Conservation (phyloP, 2,113 vertebrate species). For the Phasianus colchicus region DNA sequence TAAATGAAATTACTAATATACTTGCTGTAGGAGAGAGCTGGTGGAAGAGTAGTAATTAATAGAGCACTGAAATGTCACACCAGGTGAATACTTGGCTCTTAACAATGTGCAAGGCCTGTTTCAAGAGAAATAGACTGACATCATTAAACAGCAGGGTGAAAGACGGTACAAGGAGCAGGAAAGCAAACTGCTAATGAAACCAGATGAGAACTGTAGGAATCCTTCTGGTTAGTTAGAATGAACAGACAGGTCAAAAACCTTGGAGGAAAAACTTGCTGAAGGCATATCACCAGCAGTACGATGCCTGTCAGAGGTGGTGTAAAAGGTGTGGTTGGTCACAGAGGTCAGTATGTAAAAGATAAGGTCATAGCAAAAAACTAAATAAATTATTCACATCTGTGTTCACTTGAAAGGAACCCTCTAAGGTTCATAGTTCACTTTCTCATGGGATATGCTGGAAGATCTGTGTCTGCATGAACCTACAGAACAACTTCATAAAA, state of each 20-base stretch:
- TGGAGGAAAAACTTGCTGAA: background rate
- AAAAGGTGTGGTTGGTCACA: background rate
- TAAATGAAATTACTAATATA: background rate
- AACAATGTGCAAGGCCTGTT: background rate
- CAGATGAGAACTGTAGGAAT: background rate
- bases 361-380: background rate
- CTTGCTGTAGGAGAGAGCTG: background rate
- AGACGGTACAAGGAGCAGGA: background rate
- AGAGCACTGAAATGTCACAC: background rate
- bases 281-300: background rate
- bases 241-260: background rate
- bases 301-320: background rate
- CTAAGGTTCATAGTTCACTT: background rate
- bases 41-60: background rate
- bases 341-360: background rate
- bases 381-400: background rate
- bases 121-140: background rate
- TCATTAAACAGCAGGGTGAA: background rate
- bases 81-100: background rate
- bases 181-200: background rate
- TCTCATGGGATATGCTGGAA: background rate
- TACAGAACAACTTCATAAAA: background rate
- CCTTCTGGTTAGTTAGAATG: background rate
- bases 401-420: background rate
- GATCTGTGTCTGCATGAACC: background rate